These are phyloP conservation scores for Nothobranchius furzeri DNA, from an alignment of 2,113 vertebrate species.

Conservation along the genomic window DNA sequence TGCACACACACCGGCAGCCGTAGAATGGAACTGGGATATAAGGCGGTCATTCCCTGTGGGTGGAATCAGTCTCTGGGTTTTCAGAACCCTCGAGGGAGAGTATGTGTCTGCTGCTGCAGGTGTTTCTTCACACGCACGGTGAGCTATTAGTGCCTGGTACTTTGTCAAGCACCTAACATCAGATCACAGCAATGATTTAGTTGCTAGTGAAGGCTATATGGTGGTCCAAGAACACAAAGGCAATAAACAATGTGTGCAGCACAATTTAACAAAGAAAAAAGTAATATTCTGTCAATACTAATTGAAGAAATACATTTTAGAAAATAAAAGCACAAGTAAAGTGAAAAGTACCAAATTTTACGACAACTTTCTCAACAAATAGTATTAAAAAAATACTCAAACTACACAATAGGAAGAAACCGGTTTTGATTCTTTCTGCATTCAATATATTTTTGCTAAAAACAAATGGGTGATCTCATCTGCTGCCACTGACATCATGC, in stretches of 20 bases:
- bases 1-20: constrained; percentile 11
- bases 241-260: not conserved
- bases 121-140: constrained; percentile 36
- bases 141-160: constrained; percentile 21
- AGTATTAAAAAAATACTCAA: too few species aligned
- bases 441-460: too few species aligned
- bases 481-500: constrained; percentile 55
- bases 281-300: too few species aligned
- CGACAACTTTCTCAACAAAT: too few species aligned
- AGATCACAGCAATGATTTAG: constrained; percentile 1
- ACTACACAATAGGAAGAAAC: too few species aligned
- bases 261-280: not conserved
- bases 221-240: not conserved
- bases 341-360: too few species aligned
- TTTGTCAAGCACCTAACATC: constrained; percentile 34
- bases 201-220: too few species aligned
- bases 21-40: constrained; percentile 43
- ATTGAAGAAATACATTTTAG: not conserved
- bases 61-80: constrained; percentile 44
- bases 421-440: too few species aligned
- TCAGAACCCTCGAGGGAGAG: constrained; percentile 33
- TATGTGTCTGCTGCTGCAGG: constrained; percentile 22
- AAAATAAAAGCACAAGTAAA: not conserved
- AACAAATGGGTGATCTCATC: constrained; percentile 42
- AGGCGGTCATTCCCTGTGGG: constrained; percentile 53